Conservation (phyloP, 2,113 vertebrate species). For the Seriola aureovittata region DNA sequence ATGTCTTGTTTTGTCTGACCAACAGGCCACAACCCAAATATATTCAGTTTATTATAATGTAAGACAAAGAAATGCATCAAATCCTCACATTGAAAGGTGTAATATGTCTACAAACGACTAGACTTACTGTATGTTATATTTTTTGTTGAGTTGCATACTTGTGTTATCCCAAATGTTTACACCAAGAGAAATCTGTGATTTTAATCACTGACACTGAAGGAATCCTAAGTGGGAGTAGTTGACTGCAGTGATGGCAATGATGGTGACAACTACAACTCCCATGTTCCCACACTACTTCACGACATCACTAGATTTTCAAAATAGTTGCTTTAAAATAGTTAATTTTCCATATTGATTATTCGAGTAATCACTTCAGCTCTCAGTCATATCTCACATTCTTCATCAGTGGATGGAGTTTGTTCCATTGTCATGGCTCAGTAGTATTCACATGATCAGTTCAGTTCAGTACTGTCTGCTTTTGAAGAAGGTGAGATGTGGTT, state of each 20-base stretch:
- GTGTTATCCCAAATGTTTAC: no score
- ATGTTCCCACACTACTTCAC: no score
- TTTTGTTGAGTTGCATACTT: no score
- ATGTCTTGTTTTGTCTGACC: background rate
- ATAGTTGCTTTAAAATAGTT: no score
- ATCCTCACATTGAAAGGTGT: background rate
- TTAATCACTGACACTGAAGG: no score
- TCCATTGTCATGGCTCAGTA: background rate
- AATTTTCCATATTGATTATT: background rate
- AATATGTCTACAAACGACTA: no score
- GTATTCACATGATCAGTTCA: background rate
- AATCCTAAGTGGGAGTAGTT: no score
- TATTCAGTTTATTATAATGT: background rate
- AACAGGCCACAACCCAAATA: background rate
- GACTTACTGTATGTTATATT: no score
- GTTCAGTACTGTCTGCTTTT: background rate
- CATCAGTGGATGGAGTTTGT: background rate
- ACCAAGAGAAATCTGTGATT: no score
- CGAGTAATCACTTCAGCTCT: background rate
- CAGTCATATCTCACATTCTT: background rate
- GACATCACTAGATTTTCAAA: no score
- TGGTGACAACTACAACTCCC: no score
- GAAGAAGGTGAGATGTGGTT: background rate
- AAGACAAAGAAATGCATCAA: background rate
- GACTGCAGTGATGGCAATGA: no score